Base-by-base conservation (phyloP, 2,888 invertebrate genomes). In the Galerucella calmariensis region DNA sequence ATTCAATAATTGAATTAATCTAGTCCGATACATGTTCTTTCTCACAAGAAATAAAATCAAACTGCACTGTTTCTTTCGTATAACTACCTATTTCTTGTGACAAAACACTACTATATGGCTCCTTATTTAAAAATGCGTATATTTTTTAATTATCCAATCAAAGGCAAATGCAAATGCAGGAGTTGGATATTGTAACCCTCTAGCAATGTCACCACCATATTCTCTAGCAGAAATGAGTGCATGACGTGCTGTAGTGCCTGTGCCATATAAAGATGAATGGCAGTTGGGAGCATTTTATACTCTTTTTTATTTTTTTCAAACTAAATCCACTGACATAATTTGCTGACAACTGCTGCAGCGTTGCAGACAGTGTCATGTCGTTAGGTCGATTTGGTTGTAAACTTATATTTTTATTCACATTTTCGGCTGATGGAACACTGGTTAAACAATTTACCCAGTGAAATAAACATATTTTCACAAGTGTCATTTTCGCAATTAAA, bases 401-500 rank as follows among this genome's bases (percentile, higher is more conserved):
- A 53, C 16, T 16, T 16, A 53, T n/a, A 53, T n/a, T 16, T n/a
- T 16, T 16, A 53, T 53, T 16, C 0, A 53, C 6, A 53, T 16
- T 16, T 53, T 16, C 16, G 46, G 46, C 8, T 46, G 11, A 46
- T 10, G 46, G 46, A 11, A 46, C 46, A 46, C 46, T 46, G 46
- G 46, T 11, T 11, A 46, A 46, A 46, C n/a, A 24, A 24, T 56
- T 69, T 53, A 35, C 35, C 59, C 35, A 46, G 8, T 10, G 10
- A 46, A 10, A 46, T 46, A 46, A 46, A 11, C 46, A 46, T 46
- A 51, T 72, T 69, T 73, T 69, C n/a, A n/a, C n/a, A n/a, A n/a
- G n/a, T n/a, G n/a, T n/a, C n/a, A n/a, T n/a, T n/a, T n/a, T n/a
- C 73, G 41, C 69, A 69, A 65, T 74, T 69, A 35, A 69, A 74